These are phyloP conservation scores for Pterophyllum scalare DNA, from an alignment of 2,113 vertebrate genomes.

Conservation along the genomic window DNA sequence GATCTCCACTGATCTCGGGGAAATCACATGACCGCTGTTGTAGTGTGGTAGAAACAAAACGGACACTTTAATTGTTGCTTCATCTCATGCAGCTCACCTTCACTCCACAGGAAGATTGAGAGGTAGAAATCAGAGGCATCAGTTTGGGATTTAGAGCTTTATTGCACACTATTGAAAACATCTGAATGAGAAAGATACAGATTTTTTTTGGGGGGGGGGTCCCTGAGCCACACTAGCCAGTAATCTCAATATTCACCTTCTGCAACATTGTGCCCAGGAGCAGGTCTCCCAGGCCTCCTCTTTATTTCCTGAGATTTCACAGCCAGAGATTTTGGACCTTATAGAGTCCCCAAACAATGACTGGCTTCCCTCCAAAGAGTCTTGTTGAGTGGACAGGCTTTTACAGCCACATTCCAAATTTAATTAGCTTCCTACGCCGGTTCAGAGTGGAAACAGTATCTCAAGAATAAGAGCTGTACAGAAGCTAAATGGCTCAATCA, in stretches of 20 bases:
- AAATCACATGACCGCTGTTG: background rate
- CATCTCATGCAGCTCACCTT: background rate
- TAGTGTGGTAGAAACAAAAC: background rate
- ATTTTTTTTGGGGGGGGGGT: no score
- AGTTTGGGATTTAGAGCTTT: slow-evolving; percentile 19
- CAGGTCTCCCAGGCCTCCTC: slow-evolving; percentile 15
- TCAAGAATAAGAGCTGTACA: slow-evolving; percentile 26
- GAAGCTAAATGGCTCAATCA: slow-evolving; percentile 31
- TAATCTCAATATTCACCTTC: slow-evolving; percentile 52
- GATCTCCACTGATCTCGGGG: background rate
- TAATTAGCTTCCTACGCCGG: slow-evolving; percentile 49
- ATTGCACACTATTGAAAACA: slow-evolving; percentile 7
- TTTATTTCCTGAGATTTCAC: slow-evolving; percentile 40
- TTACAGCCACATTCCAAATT: slow-evolving; percentile 44
- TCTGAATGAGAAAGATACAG: slow-evolving; percentile 18
- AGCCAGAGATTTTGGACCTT: slow-evolving; percentile 18
- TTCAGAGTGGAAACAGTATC: slow-evolving; percentile 36
- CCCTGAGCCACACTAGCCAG: background rate
- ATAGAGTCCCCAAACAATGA: slow-evolving; percentile 61
- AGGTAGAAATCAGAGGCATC: slow-evolving; percentile 1
- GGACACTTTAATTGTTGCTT: background rate
- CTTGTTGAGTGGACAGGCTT: slow-evolving; percentile 49
- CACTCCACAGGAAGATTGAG: background rate
- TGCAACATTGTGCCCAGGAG: slow-evolving; percentile 4
- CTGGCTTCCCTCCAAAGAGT: slow-evolving; percentile 58